Evolutionary conservation across 2,888 invertebrate genomes (phyloP).

Genomic region (Cheiracanthium punctorium): DNA sequence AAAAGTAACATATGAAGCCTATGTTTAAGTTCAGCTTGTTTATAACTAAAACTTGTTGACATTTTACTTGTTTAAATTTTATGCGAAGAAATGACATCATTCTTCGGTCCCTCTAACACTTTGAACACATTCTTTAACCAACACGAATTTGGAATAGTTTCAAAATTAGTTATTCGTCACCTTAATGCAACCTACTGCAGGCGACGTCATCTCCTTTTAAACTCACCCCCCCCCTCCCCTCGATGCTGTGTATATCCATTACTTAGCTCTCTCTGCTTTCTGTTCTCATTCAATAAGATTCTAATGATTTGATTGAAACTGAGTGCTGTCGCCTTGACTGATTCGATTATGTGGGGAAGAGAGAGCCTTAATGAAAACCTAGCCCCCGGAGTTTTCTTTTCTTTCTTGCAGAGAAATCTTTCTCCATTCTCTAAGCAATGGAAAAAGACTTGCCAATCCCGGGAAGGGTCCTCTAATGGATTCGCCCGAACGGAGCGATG

Average conservation of each 20-base stretch:
- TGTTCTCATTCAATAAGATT: background rate
- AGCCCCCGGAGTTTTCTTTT: background rate
- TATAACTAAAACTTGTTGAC: no score
- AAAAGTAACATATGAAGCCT: no score
- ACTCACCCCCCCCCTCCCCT: background rate
- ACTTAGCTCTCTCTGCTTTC: background rate
- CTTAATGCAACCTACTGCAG: no score
- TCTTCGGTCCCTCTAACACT: no score
- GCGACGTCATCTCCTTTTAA: background rate
- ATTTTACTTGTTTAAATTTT: no score
- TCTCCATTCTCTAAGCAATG: constrained; percentile 9
- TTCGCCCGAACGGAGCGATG: constrained; percentile 13
- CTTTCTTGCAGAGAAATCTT: background rate
- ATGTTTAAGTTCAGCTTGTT: no score
- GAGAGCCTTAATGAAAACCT: constrained; percentile 19
- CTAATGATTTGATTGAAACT: constrained; percentile 4
- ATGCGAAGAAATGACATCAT: no score
- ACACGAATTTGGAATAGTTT: no score
- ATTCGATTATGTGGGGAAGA: constrained; percentile 12
- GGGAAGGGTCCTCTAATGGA: constrained; percentile 21
- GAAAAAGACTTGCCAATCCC: background rate
- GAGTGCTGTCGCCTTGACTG: background rate
- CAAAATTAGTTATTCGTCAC: no score
- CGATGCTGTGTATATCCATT: background rate
- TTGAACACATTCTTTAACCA: no score